Percentiles rank a stretch among this genome's conserved stretches.
Conservation (phyloP, 1,140 invertebrate species). For the Pteromalus puparum region DNA sequence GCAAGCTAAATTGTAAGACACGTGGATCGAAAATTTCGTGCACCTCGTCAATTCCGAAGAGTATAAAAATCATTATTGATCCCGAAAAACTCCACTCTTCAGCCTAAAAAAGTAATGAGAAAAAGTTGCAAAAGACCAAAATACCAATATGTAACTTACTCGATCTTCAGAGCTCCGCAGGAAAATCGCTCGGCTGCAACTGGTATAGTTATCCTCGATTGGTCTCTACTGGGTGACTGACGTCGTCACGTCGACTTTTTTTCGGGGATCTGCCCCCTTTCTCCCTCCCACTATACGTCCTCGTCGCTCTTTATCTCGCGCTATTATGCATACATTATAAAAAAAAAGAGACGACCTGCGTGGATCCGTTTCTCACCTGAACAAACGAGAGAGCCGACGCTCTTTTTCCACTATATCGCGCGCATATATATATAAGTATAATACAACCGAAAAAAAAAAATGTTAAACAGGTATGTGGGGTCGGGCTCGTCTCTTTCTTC, state of each 20-base stretch:
- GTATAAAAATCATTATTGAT: no score
- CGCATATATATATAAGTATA: background rate
- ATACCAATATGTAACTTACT: background rate
- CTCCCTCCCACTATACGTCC: background rate
- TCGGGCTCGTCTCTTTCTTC: background rate
- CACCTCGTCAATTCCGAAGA: no score
- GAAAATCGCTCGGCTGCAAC: background rate
- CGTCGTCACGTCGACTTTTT: background rate
- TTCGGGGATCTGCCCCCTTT: slow-evolving; percentile 19
- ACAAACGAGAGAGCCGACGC: background rate
- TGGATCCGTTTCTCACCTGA: slow-evolving; percentile 25
- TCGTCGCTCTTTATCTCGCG: background rate
- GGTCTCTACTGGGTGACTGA: slow-evolving; percentile 16
- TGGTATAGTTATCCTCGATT: background rate
- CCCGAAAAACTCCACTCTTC: no score
- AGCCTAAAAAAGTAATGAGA: no score
- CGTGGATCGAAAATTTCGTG: no score
- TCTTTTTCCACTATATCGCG: background rate
- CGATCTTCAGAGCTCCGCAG: background rate
- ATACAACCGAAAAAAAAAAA: background rate
- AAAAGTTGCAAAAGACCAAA: no score
- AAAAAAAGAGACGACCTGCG: background rate
- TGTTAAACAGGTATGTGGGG: background rate
- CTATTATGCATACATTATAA: background rate
- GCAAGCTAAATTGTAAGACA: no score